These are phyloP conservation scores for Rhagophthalmus giganteus DNA, from an alignment of 2,888 invertebrate species.

Conservation along the genomic window DNA sequence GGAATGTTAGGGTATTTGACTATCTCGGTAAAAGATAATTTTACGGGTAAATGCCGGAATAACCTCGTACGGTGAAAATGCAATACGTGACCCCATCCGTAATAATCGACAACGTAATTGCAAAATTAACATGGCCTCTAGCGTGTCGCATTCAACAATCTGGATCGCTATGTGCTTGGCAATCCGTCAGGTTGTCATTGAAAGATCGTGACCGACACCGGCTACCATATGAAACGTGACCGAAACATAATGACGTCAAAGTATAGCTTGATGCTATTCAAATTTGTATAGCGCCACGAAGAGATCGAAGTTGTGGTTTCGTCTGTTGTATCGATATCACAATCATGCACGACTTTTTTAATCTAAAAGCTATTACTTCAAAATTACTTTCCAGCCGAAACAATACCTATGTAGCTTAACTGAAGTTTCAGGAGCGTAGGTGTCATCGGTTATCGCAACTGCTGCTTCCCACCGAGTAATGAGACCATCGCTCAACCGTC, in stretches of 20 bases:
- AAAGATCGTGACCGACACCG: slow-evolving; percentile 53
- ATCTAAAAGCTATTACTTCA: slow-evolving; percentile 20
- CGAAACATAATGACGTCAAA: slow-evolving; percentile 53
- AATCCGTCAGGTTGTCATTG: slow-evolving; percentile 42
- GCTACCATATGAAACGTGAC: slow-evolving; percentile 56
- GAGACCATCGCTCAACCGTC: slow-evolving; percentile 46
- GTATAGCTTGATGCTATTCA: slow-evolving; percentile 46
- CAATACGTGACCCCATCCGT: slow-evolving; percentile 47
- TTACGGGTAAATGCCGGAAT: slow-evolving; percentile 11
- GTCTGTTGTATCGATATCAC: slow-evolving; percentile 40
- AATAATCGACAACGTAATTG: slow-evolving; percentile 49
- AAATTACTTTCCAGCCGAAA: slow-evolving; percentile 25
- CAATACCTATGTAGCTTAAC: slow-evolving; percentile 20
- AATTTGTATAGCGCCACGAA: slow-evolving; percentile 39
- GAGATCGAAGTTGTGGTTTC: slow-evolving; percentile 42
- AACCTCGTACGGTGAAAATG: slow-evolving; percentile 17
- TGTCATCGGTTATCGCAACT: slow-evolving; percentile 40
- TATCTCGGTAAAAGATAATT: slow-evolving; percentile 6
- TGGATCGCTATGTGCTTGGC: slow-evolving; percentile 33
- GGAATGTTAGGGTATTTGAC: slow-evolving; percentile 7
- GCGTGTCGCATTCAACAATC: slow-evolving; percentile 30
- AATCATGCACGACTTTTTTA: slow-evolving; percentile 18
- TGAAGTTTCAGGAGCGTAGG: slow-evolving; percentile 31
- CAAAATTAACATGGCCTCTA: slow-evolving; percentile 45
- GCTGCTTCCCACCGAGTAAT: slow-evolving; percentile 45